Evolutionary conservation across 2,888 invertebrate species (phyloP), one percentile per base, ranked within the genome.

Genomic region (Tupiocoris notatus): DNA sequence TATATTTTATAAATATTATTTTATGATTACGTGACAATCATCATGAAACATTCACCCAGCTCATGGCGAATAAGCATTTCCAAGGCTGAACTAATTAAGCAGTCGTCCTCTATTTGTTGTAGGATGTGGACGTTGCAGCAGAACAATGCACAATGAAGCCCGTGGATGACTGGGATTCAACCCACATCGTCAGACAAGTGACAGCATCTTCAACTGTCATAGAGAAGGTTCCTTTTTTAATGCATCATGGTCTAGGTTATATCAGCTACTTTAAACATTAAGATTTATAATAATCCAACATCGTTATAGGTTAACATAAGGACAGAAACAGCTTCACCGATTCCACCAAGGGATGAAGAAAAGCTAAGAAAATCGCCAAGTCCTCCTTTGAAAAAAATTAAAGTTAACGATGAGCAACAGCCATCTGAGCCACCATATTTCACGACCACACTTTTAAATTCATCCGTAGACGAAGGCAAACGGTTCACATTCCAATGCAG

Each of bases 381-480:
- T 79, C 80, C 66, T 61, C 80, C 57, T 79, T 80, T 66, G 78
- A 83, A 82, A 81, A 83, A 78, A 82, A 82, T 73, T 79, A 82
- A 79, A 81, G 82, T 84, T 6, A 83, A 84, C 78, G 85, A 84
- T 68, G 82, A 83, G 0, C 83, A 84, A 18, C 65, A 66, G 63
- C 78, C 79, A 6, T 77, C 80, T 9, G 78, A 84, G 79, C 82
- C 86, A 1, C 91, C 91, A 0, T 83, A 86, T 6, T 91, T 92
- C 80, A 86, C 85, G 1, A 84, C 87, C 2, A 88, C 88, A 0
- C 83, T 92, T 0, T 86, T 86, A 76, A 89, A 91, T 81, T 87
- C 88, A 0, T 86, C 88, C 0, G 88, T 91, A n/a, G 87, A 89
- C 77, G 92, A 92, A 84, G 91, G 91, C 73, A 88, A 87, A 73